Base-by-base conservation (phyloP, 92 coral and sea anemone species). In the Porites lobata region DNA sequence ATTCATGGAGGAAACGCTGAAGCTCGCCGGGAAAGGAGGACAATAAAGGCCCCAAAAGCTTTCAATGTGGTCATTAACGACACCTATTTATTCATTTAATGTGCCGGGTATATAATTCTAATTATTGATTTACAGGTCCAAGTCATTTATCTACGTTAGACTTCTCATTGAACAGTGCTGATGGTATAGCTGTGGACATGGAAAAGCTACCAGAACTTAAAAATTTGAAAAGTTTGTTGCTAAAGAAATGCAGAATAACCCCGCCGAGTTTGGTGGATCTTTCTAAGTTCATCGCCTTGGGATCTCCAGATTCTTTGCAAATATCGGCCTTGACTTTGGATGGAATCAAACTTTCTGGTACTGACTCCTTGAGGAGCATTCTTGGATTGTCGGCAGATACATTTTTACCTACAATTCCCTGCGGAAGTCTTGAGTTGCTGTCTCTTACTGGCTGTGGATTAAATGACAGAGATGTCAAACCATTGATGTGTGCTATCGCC, bases 261-360 rank as follows among this genome's bases (percentile, higher is more conserved):
- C 75, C 95, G 8, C 26, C 57, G 11, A 75, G 79, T 12, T 81
- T 90, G n/a, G 90, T 58, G 29, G 83, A 92, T 59, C 73, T 92
- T 13, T 47, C 80, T n/a, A 81, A 77, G 58, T 51, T 92, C 63
- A 57, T 58, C 50, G 62, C 85, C 17, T 50, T 54, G 26, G 17
- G 65, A 58, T 47, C 87, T 18, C 78, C 59, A 17, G 47, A 58
- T 69, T 69, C 51, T 47, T 62, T 72, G 72, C 65, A 17, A 20
- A 82, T 90, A 56, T 79, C 90, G 65, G 90, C 95, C 19, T 70
- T 92, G 51, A 86, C 75, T 56, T 83, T 92, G 52, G 95, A 92
- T 77, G 90, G 91, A 12, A 73, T 92, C 81, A 92, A 92, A 78
- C 83, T 92, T n/a, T 92, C 95, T 2, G 95, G 95, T 2, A 90